Conservation (phyloP, 1,140 invertebrate species). For the Cyrtorhinus lividipennis region DNA sequence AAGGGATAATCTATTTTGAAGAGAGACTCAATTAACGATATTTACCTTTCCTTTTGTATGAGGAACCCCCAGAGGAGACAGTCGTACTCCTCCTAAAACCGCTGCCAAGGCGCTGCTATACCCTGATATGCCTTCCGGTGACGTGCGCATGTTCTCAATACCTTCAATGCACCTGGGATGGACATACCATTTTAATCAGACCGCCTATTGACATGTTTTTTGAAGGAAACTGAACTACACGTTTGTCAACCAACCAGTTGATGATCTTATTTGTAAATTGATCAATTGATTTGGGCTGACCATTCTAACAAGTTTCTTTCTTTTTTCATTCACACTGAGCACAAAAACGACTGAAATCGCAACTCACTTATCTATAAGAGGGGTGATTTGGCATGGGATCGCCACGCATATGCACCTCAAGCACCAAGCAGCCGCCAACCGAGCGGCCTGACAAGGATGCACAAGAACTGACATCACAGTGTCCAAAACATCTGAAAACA, state of each 20-base stretch:
- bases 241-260: no score
- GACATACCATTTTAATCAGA: not conserved
- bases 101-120: constrained; percentile 89
- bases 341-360: not conserved
- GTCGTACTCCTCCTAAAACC: constrained; percentile 75
- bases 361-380: constrained; percentile 61
- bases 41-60: constrained; percentile 85
- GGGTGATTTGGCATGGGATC: constrained; percentile 84
- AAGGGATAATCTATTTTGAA: not conserved
- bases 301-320: no score
- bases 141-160: constrained; percentile 76
- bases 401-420: constrained; percentile 80
- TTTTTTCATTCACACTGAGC: no score
- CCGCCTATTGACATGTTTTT: no score
- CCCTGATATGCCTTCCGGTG: constrained; percentile 83
- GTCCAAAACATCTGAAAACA: constrained; percentile 34
- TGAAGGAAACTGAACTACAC: no score
- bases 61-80: constrained; percentile 87
- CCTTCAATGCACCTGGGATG: constrained; percentile 53
- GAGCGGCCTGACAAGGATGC: constrained; percentile 82
- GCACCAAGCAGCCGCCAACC: constrained; percentile 89
- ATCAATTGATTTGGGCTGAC: no score
- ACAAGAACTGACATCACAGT: constrained; percentile 65
- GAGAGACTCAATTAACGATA: not conserved
- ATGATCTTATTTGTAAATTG: no score